Percentiles rank a stretch among this genome's conserved stretches.
Conservation (phyloP, 2,113 vertebrate species). For the Todiramphus saurophagus region DNA sequence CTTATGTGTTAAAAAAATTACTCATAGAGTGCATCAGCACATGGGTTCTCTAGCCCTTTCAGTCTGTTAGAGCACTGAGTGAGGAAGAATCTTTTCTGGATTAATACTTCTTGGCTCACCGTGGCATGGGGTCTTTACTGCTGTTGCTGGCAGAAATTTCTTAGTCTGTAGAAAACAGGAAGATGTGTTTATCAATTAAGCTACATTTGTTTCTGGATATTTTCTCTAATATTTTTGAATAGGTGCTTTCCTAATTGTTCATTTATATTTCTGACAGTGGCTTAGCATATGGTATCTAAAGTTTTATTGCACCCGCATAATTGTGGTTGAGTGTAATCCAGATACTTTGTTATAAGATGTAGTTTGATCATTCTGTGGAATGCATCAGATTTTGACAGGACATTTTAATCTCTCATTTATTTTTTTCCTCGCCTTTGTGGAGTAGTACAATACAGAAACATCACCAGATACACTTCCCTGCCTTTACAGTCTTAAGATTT, state of each 20-base stretch:
- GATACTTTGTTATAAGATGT: background rate
- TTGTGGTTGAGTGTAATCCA: background rate
- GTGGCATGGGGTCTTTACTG: background rate
- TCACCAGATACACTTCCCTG: background rate
- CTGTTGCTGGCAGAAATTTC: background rate
- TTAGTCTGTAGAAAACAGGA: background rate
- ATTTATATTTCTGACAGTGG: background rate
- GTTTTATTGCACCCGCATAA: background rate
- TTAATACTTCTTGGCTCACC: background rate
- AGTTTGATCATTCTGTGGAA: background rate
- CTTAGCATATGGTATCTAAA: background rate
- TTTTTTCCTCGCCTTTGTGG: background rate
- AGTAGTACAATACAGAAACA: background rate
- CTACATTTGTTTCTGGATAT: background rate
- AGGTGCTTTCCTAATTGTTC: background rate
- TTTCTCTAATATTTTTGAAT: background rate
- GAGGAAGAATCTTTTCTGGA: background rate
- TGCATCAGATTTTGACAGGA: background rate
- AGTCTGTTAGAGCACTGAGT: background rate
- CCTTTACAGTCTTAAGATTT: background rate
- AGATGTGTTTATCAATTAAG: background rate
- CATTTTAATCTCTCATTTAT: background rate
- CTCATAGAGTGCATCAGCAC: background rate
- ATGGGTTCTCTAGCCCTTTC: background rate
- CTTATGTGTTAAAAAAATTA: background rate